These are phyloP conservation scores for Thalassophryne amazonica DNA, from an alignment of 2,797 vertebrate species.

Conservation along the genomic window DNA sequence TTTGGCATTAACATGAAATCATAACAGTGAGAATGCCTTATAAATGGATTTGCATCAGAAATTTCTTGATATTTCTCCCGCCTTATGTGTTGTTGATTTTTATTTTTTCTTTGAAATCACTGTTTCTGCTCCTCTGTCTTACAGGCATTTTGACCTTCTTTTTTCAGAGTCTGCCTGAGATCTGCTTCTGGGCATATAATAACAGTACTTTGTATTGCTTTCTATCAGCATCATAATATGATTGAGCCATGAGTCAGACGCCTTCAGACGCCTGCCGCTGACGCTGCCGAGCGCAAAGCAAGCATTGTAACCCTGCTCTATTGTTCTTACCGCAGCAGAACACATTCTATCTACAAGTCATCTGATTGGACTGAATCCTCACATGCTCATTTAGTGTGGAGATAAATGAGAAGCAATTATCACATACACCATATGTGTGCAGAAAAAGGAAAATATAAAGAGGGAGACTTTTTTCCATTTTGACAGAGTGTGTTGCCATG, in stretches of 20 bases:
- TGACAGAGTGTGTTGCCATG: constrained; percentile 55
- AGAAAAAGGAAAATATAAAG: neutral
- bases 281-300: constrained; percentile 18
- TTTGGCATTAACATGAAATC: no score
- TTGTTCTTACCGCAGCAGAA: constrained; percentile 11
- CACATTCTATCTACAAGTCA: constrained; percentile 7
- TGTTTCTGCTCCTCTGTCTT: neutral
- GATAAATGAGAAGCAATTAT: constrained; percentile 10
- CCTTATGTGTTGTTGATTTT: no score
- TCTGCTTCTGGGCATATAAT: constrained; percentile 21
- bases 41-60: no score
- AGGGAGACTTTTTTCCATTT: constrained; percentile 26
- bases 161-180: constrained; percentile 1
- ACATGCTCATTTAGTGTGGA: constrained; percentile 1
- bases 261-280: no score
- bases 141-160: constrained; percentile 18
- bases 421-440: neutral
- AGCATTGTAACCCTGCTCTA: constrained; percentile 18
- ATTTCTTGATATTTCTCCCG: no score
- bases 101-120: no score
- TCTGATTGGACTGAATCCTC: neutral
- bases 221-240: constrained; percentile 22
- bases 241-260: constrained; percentile 32
- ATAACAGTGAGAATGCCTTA: no score
- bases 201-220: constrained; percentile 32